phyloP scores from a whole-genome alignment of 2,888 invertebrate species.

The Cantharis flavilabris region DNA sequence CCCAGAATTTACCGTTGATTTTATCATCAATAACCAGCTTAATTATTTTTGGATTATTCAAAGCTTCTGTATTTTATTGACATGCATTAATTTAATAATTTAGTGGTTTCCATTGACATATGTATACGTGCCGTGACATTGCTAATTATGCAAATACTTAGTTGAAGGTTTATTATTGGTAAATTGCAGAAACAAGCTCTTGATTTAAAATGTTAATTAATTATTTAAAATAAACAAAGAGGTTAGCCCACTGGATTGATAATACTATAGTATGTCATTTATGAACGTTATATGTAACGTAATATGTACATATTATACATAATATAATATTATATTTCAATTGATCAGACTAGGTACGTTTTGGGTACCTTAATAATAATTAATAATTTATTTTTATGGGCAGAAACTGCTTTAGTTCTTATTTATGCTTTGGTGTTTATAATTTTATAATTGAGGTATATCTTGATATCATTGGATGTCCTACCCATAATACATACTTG shows the following conservation, averaged over 20 bases:
- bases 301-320: too few species aligned
- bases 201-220: not conserved
- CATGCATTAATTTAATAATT: not conserved
- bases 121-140: not conserved
- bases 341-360: too few species aligned
- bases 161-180: not conserved
- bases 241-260: not conserved
- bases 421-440: too few species aligned
- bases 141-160: not conserved
- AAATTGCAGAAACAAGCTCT: not conserved
- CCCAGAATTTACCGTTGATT: not conserved
- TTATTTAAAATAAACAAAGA: not conserved
- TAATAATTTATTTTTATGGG: too few species aligned
- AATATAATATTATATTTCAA: too few species aligned
- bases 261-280: too few species aligned
- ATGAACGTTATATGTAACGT: too few species aligned
- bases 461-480: too few species aligned
- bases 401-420: too few species aligned
- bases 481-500: too few species aligned
- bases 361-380: too few species aligned
- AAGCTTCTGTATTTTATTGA: not conserved
- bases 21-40: not conserved
- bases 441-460: too few species aligned
- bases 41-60: not conserved
- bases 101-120: not conserved